Base-by-base conservation (phyloP, 2,113 vertebrate species). In the Spilogale gracilis region DNA sequence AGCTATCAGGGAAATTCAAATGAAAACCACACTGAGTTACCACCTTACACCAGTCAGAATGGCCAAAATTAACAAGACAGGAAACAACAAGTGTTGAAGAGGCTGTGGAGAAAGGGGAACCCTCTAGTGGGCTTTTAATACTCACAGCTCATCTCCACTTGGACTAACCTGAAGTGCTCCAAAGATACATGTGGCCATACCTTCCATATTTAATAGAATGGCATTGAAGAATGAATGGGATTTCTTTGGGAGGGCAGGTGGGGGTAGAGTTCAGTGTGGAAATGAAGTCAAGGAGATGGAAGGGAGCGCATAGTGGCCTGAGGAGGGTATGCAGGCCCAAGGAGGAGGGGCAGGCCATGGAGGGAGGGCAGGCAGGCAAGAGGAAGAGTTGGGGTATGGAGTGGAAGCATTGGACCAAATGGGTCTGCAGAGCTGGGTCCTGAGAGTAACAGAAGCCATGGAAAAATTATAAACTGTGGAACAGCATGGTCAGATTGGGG, bases 401-500 rank as follows among this genome's bases (percentile, higher is more conserved):
- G 43, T 43, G 0, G 43, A 43, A 11, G 12, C 56, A 13, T 14
- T 0, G 0, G 38, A 58, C 67, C 52, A 48, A 5, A 50, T 0
- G 3, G 23, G 18, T 45, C 20, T 58, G 9, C 16, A 69, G 30
- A 21, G 5, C 11, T 50, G 3, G 2, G 10, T 12, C 79, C 16
- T 45, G 16, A 32, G 38, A 65, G 32, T 69, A 25, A 2, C 0
- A 1, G 69, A 83, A 80, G 32, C 43, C 54, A 6, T 2, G 18
- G 27, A 12, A 81, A n/a, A 9, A 12, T 11, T 65, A 6, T 54
- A 43, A 45, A 12, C 54, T n/a, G 43, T 78, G 38, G 18, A 13
- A 8, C 45, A 58, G 1, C 80, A 38, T 12, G 9, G 32, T 61
- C 18, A 65, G 20, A 17, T 11, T 16, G 7, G 21, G 12, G 45